Conservation (phyloP, 2,888 invertebrate species). For the Salticus scenicus region DNA sequence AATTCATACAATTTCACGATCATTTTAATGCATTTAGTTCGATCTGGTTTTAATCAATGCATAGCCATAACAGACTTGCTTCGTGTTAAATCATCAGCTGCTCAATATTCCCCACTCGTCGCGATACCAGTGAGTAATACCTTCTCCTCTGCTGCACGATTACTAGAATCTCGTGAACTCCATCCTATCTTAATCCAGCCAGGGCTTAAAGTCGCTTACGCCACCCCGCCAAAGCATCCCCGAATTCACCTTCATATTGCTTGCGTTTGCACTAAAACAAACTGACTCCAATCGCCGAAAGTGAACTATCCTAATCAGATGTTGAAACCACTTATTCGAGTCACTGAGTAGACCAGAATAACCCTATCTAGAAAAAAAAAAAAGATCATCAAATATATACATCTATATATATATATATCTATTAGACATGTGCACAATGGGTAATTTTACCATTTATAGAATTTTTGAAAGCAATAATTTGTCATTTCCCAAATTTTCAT, state of each 20-base stretch:
- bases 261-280: neutral
- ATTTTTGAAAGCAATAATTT: too few species aligned
- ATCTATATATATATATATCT: too few species aligned
- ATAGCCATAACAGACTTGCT: neutral
- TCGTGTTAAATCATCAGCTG: neutral
- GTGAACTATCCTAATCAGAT: neutral
- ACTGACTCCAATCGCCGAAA: neutral
- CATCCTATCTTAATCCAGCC: constrained; percentile 46
- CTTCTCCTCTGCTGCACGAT: constrained; percentile 36
- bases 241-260: neutral
- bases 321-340: too few species aligned
- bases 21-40: neutral
- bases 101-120: constrained; percentile 37
- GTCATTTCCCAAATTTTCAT: too few species aligned
- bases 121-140: constrained; percentile 49
- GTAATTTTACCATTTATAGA: too few species aligned
- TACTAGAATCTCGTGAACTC: constrained; percentile 33
- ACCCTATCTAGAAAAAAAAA: too few species aligned
- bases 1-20: too few species aligned
- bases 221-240: neutral
- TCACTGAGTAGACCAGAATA: too few species aligned
- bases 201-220: constrained; percentile 13
- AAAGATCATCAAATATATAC: too few species aligned
- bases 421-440: too few species aligned
- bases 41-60: neutral